Evolutionary conservation across 1,140 invertebrate species (phyloP), one percentile per base, ranked within the genome.

Genomic region (Neodiprion pinetum): DNA sequence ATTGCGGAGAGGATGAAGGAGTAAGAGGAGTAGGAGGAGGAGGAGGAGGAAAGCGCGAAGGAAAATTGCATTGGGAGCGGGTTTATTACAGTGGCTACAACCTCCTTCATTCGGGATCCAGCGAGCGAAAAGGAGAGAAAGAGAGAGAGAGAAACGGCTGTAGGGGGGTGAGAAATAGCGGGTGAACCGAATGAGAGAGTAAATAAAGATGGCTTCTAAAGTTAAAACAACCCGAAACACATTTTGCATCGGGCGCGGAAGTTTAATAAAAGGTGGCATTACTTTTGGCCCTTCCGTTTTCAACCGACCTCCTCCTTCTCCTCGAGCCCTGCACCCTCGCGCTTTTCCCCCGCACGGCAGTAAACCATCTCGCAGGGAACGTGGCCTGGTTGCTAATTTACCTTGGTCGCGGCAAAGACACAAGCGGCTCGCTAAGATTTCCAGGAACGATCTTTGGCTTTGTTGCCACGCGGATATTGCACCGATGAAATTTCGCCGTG

Each of bases 211-310:
- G 23, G 49, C 23, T 12, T 71, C 12, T 11, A 50, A 70, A 67
- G 61, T 68, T 70, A 68, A 76, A 75, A 73, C 75, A 74, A 53
- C 48, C 23, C 73, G 66, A 73, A 74, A 76, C 75, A 79, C 73
- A 79, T 76, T 79, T 76, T 76, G 74, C 77, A 78, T 78, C 77
- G 71, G 71, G 23, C 70, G 74, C 61, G 17, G 12, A 69, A 69
- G 8, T 76, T 78, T 78, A 79, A 79, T 79, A 79, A 79, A 78
- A 73, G 72, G 77, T n/a, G 71, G 73, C 67, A 47, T 23, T 12
- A 69, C 67, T 47, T 69, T 69, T 21, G 67, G 67, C 40, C 53
- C 53, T 61, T 61, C n/a, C 53, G 53, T 61, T 61, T 47, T 23
- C 71, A 23, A 9, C 67, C n/a, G 8, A 72, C 65, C 71, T 40